Conservation (phyloP, 2,113 vertebrate genomes). For the Labeo rohita region DNA sequence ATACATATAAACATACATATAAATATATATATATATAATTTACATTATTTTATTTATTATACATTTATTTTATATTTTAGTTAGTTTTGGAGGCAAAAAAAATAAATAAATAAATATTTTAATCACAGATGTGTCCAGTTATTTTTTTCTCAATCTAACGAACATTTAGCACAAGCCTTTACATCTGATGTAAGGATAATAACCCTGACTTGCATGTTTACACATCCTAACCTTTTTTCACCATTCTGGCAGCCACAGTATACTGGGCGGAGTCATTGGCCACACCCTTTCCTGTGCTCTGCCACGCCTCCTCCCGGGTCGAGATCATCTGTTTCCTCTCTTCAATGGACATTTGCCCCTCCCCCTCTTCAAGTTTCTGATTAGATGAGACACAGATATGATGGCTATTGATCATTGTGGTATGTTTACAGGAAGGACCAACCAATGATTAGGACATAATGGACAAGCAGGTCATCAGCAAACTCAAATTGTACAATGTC, state of each 20-base stretch:
- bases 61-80: no score
- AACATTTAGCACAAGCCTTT: no score
- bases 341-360: conserved; percentile 91
- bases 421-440: background rate
- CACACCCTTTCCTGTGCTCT: conserved; percentile 86
- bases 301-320: conserved; percentile 92
- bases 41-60: no score
- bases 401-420: background rate
- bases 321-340: conserved; percentile 95
- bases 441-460: background rate
- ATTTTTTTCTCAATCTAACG: no score
- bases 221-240: conserved; percentile 89
- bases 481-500: background rate
- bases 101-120: no score
- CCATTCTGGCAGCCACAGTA: conserved; percentile 94
- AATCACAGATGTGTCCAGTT: no score
- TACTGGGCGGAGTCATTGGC: conserved; percentile 97
- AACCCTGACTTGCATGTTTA: background rate
- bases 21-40: no score
- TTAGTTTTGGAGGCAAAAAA: no score
- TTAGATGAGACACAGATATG: conserved; percentile 26
- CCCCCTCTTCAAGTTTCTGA: conserved; percentile 83
- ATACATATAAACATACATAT: no score
- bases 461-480: background rate
- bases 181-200: no score